Percentiles rank a stretch among this genome's conserved stretches.
phyloP scores from a whole-genome alignment of 2,888 invertebrate species.

The Caenorhabditis sp. region DNA sequence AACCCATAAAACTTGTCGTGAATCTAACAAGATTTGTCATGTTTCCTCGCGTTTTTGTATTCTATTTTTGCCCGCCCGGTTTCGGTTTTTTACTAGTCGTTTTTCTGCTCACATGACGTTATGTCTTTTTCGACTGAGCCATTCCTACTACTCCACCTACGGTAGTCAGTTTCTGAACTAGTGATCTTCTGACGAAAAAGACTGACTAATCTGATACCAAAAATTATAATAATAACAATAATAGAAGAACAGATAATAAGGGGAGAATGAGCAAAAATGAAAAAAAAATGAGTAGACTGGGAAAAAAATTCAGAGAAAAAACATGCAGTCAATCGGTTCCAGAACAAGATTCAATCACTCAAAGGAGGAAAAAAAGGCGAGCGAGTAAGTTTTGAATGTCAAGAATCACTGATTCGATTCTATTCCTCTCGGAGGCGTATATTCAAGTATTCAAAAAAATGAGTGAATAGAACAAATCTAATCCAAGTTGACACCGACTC shows the following conservation, averaged over 20 bases:
- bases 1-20: conserved; percentile 29
- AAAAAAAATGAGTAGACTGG: background rate
- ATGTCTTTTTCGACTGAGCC: conserved; percentile 5
- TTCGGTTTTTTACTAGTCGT: conserved; percentile 3
- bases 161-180: conserved; percentile 2
- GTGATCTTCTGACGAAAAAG: background rate
- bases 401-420: conserved; percentile 15
- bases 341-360: background rate
- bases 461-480: conserved; percentile 28
- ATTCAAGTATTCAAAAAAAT: conserved; percentile 17
- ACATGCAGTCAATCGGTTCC: background rate
- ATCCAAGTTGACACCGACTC: conserved; percentile 25
- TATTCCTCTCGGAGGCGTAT: conserved; percentile 14
- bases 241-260: background rate
- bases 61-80: background rate
- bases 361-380: background rate
- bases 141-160: background rate
- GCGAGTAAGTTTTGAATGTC: background rate
- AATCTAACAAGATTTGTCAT: conserved; percentile 31
- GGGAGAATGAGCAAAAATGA: background rate
- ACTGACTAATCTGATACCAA: background rate
- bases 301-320: no score
- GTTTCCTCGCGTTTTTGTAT: conserved; percentile 1
- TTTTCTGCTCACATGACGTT: conserved; percentile 8
- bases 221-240: conserved; percentile 2